phyloP scores from a whole-genome alignment of 1,140 invertebrate genomes.

The Neomicropteryx cornuta region DNA sequence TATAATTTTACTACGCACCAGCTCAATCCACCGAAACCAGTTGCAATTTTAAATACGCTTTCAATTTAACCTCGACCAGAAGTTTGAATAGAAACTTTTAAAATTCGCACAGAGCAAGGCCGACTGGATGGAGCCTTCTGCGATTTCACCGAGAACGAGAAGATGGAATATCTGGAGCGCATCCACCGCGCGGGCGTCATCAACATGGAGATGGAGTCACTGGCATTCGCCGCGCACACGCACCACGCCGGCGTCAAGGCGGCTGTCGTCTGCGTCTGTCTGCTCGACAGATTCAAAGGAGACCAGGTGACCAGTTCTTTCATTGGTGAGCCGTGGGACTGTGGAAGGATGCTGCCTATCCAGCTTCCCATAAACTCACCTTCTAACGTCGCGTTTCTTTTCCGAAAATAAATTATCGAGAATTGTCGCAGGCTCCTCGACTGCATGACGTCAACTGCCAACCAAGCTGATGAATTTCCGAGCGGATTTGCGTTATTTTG shows the following conservation, averaged over 20 bases:
- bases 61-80: too few relatives aligned
- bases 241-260: slow-evolving; percentile 89
- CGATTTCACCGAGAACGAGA: slow-evolving; percentile 82
- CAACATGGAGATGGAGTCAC: slow-evolving; percentile 97
- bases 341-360: background rate
- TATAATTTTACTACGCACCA: too few relatives aligned
- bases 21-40: too few relatives aligned
- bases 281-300: slow-evolving; percentile 87
- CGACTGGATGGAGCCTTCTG: slow-evolving; percentile 95
- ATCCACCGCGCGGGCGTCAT: slow-evolving; percentile 70
- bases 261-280: slow-evolving; percentile 85
- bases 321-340: background rate
- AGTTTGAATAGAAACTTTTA: too few relatives aligned
- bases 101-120: slow-evolving; percentile 63
- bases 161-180: slow-evolving; percentile 75
- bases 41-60: too few relatives aligned
- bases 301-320: slow-evolving; percentile 64
- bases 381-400: background rate
- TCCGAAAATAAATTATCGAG: background rate
- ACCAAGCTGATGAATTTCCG: too few relatives aligned
- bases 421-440: background rate
- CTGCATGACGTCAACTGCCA: too few relatives aligned
- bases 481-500: too few relatives aligned
- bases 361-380: background rate
- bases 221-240: slow-evolving; percentile 86